phyloP scores from a whole-genome alignment of 2,113 vertebrate species.

The Lutjanus erythropterus region DNA sequence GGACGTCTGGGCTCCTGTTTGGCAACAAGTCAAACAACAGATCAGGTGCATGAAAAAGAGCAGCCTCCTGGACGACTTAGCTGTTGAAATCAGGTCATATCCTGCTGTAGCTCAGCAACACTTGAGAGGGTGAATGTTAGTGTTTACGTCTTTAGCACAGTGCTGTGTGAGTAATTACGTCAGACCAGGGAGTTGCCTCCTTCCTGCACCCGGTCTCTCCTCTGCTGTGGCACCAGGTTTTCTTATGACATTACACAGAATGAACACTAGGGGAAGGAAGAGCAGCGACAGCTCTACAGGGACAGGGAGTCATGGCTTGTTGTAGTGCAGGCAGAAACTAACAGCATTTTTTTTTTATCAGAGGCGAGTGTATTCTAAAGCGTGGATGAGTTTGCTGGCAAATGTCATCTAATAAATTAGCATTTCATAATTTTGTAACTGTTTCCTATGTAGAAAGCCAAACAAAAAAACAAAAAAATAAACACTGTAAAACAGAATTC shows the following conservation, averaged over 20 bases:
- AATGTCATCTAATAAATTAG: constrained; percentile 42
- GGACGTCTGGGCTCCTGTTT: constrained; percentile 57
- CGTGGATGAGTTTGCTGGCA: constrained; percentile 28
- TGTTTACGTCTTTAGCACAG: constrained; percentile 28
- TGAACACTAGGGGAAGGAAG: constrained; percentile 58
- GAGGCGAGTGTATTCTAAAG: constrained; percentile 20
- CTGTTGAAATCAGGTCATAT: background rate
- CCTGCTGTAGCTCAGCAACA: constrained; percentile 3
- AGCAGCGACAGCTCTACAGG: constrained; percentile 37
- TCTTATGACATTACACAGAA: constrained; percentile 56
- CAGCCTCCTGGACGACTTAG: constrained; percentile 32
- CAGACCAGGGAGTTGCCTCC: constrained; percentile 40
- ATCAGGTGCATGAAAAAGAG: constrained; percentile 36
- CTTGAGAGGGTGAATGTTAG: background rate
- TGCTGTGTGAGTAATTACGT: constrained; percentile 19
- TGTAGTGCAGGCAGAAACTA: constrained; percentile 39
- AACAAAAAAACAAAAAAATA: constrained; percentile 14
- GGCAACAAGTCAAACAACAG: constrained; percentile 61
- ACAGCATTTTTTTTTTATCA: constrained; percentile 29
- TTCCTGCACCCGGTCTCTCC: constrained; percentile 8
- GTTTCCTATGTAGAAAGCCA: constrained; percentile 47
- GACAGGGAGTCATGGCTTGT: constrained; percentile 26
- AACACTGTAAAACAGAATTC: constrained; percentile 68
- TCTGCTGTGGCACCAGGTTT: constrained; percentile 51
- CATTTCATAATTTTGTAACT: constrained; percentile 15